A percentile compares a stretch with the other conserved stretches of the same genome.
Evolutionary conservation across 2,888 invertebrate genomes (phyloP).

Genomic region (Urechis unicinctus): DNA sequence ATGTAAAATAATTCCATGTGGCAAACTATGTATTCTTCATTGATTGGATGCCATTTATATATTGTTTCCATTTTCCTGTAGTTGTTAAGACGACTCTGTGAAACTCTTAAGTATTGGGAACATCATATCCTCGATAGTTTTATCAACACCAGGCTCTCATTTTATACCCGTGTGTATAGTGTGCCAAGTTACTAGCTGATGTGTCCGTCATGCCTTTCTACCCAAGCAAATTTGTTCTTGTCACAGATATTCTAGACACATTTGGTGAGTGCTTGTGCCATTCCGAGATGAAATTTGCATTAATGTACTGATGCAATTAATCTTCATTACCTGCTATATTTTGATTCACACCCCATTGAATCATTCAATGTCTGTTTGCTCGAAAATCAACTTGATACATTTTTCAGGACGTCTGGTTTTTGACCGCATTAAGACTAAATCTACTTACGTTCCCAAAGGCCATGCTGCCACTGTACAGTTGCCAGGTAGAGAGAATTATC

Average conservation of each 20-base stretch:
- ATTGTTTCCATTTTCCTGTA: too few species aligned
- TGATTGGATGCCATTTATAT: too few species aligned
- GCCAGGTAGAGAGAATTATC: too few species aligned
- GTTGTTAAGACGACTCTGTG: too few species aligned
- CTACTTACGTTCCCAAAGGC: conserved; percentile 55
- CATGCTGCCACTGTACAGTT: conserved; percentile 40
- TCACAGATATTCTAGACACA: conserved; percentile 91
- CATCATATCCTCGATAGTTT: not conserved
- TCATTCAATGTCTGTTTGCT: too few species aligned
- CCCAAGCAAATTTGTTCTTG: conserved; percentile 94
- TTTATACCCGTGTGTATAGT: too few species aligned
- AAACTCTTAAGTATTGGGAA: too few species aligned
- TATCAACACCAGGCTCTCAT: too few species aligned
- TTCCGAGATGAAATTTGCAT: not conserved
- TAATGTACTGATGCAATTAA: too few species aligned
- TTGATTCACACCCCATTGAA: too few species aligned
- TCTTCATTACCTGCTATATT: not conserved
- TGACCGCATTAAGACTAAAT: conserved; percentile 43
- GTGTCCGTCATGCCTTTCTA: conserved; percentile 88
- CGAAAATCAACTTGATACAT: not conserved
- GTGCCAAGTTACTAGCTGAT: conserved; percentile 86
- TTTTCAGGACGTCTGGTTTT: conserved; percentile 41
- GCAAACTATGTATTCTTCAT: too few species aligned
- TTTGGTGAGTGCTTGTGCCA: conserved; percentile 57
- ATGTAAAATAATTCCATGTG: too few species aligned